Conservation (phyloP, 2,113 vertebrate species). For the Centrocercus urophasianus region DNA sequence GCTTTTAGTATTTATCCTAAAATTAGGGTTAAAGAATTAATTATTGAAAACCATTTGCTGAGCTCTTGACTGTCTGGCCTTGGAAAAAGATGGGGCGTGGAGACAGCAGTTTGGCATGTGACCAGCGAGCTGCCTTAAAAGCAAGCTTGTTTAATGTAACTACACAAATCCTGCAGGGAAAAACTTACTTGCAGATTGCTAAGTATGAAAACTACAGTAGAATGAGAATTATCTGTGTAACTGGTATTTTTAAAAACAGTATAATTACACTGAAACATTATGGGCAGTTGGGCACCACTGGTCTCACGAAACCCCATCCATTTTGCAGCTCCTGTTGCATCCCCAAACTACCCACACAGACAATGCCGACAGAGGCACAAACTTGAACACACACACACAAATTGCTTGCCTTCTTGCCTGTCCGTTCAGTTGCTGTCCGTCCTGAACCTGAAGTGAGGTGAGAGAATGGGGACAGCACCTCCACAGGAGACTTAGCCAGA, state of each 20-base stretch:
- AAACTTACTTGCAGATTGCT: neutral
- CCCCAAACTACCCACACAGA: neutral
- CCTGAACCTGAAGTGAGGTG: neutral
- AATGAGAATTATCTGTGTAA: neutral
- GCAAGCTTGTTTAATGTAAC: neutral
- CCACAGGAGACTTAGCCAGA: neutral
- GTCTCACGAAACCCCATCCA: neutral
- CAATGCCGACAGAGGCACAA: neutral
- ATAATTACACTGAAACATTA: neutral
- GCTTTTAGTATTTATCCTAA: neutral
- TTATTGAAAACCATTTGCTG: constrained; percentile 39
- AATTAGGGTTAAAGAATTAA: neutral
- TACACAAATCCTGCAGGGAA: neutral
- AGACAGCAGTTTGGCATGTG: neutral
- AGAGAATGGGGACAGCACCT: neutral
- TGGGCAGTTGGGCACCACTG: neutral
- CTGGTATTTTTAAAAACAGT: neutral
- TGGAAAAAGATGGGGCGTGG: neutral
- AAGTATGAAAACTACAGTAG: neutral
- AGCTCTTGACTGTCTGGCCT: neutral
- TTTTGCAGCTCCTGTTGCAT: neutral
- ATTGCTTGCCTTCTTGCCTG: neutral
- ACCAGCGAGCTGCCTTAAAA: neutral
- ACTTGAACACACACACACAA: too few species aligned
- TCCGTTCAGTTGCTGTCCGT: neutral